Conservation (phyloP, 2,888 invertebrate species). For the Ectemnius cavifrons region DNA sequence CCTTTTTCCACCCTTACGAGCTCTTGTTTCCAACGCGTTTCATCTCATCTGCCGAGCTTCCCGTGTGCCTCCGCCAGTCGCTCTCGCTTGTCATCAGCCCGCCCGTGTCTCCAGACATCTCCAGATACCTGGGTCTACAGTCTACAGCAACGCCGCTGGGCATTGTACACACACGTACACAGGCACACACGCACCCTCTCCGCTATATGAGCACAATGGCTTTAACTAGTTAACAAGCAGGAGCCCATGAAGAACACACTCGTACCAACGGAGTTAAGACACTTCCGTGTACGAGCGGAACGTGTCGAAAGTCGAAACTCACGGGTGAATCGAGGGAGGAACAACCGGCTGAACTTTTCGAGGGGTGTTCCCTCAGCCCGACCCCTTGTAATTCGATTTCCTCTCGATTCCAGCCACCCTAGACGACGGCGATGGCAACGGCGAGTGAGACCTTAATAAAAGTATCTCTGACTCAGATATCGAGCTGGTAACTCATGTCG, state of each 20-base stretch:
- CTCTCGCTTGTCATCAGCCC: constrained; percentile 31
- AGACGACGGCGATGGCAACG: constrained; percentile 28
- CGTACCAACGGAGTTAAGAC: constrained; percentile 35
- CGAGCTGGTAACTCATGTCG: too few relatives aligned
- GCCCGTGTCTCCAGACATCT: constrained; percentile 55
- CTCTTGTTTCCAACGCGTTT: constrained; percentile 74
- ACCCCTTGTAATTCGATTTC: constrained; percentile 42
- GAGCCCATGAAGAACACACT: constrained; percentile 33
- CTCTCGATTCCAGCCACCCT: constrained; percentile 23
- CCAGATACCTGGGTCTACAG: constrained; percentile 52
- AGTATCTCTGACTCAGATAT: too few relatives aligned
- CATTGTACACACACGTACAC: background rate
- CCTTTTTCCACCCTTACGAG: constrained; percentile 62
- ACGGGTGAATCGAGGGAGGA: constrained; percentile 26
- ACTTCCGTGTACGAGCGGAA: constrained; percentile 30
- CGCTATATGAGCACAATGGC: constrained; percentile 54
- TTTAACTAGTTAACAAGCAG: constrained; percentile 61
- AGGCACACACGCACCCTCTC: constrained; percentile 21
- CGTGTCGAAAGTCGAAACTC: constrained; percentile 59
- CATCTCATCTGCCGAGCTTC: constrained; percentile 55
- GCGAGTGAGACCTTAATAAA: background rate
- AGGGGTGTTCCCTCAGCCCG: background rate
- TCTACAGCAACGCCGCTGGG: constrained; percentile 34
- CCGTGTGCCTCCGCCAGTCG: constrained; percentile 25
- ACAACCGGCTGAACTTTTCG: constrained; percentile 10